A percentile compares a stretch with the other conserved stretches of the same genome.
These are phyloP conservation scores for Nasonia oneida DNA, from an alignment of 2,888 invertebrate genomes.

Conservation along the genomic window DNA sequence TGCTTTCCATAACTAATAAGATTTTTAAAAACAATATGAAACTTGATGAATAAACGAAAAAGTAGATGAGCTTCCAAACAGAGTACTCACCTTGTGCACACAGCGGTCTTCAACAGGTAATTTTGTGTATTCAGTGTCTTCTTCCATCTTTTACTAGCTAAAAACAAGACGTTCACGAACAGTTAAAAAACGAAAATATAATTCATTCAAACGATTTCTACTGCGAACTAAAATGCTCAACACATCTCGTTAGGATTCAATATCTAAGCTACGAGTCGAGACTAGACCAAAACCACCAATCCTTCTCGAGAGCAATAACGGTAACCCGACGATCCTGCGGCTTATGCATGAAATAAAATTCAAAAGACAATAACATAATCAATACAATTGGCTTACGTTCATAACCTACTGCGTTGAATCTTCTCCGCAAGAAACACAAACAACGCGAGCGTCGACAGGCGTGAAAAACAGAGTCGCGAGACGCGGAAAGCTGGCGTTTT, in stretches of 20 bases:
- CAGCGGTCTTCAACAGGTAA: conserved; percentile 94
- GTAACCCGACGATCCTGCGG: conserved; percentile 27
- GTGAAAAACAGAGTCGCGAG: not conserved
- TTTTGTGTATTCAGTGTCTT: conserved; percentile 93
- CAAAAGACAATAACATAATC: conserved; percentile 49
- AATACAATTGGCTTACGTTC: conserved; percentile 44
- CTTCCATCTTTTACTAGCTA: conserved; percentile 83
- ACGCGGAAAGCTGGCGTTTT: not conserved
- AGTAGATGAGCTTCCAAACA: not conserved
- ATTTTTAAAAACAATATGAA: conserved; percentile 34
- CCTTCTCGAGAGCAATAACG: conserved; percentile 16
- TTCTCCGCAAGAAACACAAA: not conserved
- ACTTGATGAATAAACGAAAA: not conserved
- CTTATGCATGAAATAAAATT: conserved; percentile 25
- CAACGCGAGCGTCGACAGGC: not conserved
- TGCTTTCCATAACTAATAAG: conserved; percentile 92
- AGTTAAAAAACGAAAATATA: not conserved
- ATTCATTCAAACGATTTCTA: not conserved
- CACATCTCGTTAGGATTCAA: not conserved
- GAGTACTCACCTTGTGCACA: conserved; percentile 87
- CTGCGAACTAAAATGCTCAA: not conserved
- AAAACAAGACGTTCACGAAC: conserved; percentile 2
- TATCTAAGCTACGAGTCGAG: not conserved
- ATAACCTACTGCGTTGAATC: conserved; percentile 48
- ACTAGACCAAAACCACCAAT: not conserved